phyloP scores from a whole-genome alignment of 2,888 invertebrate genomes.

The Limulus polyphemus region DNA sequence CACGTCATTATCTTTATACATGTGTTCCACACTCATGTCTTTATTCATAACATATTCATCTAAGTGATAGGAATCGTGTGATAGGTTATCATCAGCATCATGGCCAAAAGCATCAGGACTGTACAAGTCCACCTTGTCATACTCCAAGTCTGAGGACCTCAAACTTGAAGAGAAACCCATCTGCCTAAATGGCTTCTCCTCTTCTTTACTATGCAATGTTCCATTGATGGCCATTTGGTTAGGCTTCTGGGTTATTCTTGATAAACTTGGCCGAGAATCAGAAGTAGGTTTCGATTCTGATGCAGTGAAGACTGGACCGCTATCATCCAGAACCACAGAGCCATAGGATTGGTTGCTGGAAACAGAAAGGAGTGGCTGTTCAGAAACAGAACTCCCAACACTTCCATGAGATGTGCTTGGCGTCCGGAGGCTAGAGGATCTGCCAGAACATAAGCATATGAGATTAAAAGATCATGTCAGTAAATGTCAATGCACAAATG shows the following conservation, averaged over 20 bases:
- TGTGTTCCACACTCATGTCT: too few species aligned
- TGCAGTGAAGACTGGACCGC: too few species aligned
- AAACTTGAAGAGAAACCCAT: conserved; percentile 21
- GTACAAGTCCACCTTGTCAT: conserved; percentile 16
- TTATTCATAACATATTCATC: conserved; percentile 7
- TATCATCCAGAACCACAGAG: conserved; percentile 18
- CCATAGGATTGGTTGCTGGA: conserved; percentile 22
- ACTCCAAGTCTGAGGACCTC: conserved; percentile 18
- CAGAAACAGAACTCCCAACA: conserved; percentile 10
- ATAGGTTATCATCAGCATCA: conserved; percentile 22
- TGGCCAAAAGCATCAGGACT: conserved; percentile 23
- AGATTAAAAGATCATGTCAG: background rate
- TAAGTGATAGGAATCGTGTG: conserved; percentile 25
- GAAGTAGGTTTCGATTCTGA: background rate
- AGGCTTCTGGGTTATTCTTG: too few species aligned
- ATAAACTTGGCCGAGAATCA: background rate
- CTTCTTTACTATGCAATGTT: conserved; percentile 6
- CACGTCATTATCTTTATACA: too few species aligned
- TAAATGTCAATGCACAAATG: too few species aligned
- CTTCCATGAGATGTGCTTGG: conserved; percentile 19
- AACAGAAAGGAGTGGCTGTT: conserved; percentile 20
- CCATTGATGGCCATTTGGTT: conserved; percentile 10
- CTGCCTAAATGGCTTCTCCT: too few species aligned
- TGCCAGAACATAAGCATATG: conserved; percentile 3
- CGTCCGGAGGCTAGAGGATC: conserved; percentile 21